phyloP scores from a whole-genome alignment of 1,140 invertebrate species.

The Tribolium madens region DNA sequence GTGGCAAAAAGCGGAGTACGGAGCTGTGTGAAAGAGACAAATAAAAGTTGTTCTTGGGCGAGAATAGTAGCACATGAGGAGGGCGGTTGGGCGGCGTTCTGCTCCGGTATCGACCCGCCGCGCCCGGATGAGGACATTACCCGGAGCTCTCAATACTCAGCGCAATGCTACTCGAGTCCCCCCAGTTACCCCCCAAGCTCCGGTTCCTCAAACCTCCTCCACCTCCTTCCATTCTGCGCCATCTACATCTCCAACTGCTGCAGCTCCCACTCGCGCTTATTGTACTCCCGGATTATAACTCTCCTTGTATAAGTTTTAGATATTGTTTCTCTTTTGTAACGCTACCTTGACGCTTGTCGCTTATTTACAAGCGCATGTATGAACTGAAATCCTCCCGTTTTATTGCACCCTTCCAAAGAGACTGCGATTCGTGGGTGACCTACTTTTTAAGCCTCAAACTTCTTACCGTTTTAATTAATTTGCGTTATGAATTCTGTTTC shows the following conservation, averaged over 20 bases:
- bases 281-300: conserved; percentile 40
- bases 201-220: conserved; percentile 45
- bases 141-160: conserved; percentile 62
- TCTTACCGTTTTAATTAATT: conserved; percentile 13
- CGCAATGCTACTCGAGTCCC: conserved; percentile 57
- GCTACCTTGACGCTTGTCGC: conserved; percentile 8
- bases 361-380: not conserved
- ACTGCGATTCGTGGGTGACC: not conserved
- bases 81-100: conserved; percentile 52
- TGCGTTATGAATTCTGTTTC: conserved; percentile 18
- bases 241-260: conserved; percentile 56
- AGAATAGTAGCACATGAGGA: conserved; percentile 58
- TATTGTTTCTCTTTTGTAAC: conserved; percentile 44
- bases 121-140: conserved; percentile 64
- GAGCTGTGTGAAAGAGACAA: conserved; percentile 50
- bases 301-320: conserved; percentile 41
- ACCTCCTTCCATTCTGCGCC: conserved; percentile 42
- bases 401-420: not conserved
- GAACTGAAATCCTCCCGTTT: conserved; percentile 3
- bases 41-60: conserved; percentile 55
- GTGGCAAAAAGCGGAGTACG: conserved; percentile 38
- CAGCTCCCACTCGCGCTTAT: conserved; percentile 47
- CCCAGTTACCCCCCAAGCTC: conserved; percentile 48
- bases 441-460: conserved; percentile 1
- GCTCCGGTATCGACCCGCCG: conserved; percentile 57